These are phyloP conservation scores for Labrus mixtus DNA, from an alignment of 2,113 vertebrate species.

Conservation along the genomic window DNA sequence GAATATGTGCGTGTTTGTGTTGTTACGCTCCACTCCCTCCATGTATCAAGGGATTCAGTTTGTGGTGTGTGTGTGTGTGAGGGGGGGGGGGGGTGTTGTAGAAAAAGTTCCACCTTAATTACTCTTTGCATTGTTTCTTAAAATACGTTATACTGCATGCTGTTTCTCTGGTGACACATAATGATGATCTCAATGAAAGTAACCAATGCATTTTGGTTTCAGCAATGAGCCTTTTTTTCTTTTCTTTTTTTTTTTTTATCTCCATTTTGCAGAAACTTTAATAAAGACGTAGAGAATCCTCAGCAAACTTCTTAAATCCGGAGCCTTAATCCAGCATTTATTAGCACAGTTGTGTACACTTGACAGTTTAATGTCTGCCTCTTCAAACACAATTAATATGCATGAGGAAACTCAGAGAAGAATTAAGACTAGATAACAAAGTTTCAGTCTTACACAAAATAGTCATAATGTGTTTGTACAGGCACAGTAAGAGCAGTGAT, in stretches of 20 bases:
- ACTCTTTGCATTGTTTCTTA: constrained; percentile 9
- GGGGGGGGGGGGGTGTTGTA: too few species aligned
- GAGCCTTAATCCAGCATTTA: constrained; percentile 37
- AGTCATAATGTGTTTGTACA: background rate
- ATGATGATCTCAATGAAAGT: constrained; percentile 33
- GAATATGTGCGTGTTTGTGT: constrained; percentile 4
- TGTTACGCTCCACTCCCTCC: constrained; percentile 18
- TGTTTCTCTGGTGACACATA: constrained; percentile 13
- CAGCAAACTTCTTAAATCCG: constrained; percentile 39
- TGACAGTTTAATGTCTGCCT: constrained; percentile 19
- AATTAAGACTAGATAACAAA: background rate
- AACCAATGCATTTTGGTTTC: background rate
- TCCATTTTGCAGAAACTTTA: constrained; percentile 35
- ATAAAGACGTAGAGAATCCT: constrained; percentile 21
- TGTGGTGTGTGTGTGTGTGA: constrained; percentile 13
- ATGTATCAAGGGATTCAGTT: constrained; percentile 22
- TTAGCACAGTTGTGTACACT: constrained; percentile 39
- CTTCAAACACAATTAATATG: constrained; percentile 28
- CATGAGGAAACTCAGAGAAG: constrained; percentile 1
- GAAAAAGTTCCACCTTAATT: background rate
- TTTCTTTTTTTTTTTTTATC: too few species aligned
- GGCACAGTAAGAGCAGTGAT: background rate
- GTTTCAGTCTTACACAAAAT: background rate
- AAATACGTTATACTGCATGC: background rate
- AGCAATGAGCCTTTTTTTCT: background rate